A percentile compares a stretch with the other conserved stretches of the same genome.
These are phyloP conservation scores for Baccha elongata DNA, from an alignment of 2,888 invertebrate genomes.

Conservation along the genomic window DNA sequence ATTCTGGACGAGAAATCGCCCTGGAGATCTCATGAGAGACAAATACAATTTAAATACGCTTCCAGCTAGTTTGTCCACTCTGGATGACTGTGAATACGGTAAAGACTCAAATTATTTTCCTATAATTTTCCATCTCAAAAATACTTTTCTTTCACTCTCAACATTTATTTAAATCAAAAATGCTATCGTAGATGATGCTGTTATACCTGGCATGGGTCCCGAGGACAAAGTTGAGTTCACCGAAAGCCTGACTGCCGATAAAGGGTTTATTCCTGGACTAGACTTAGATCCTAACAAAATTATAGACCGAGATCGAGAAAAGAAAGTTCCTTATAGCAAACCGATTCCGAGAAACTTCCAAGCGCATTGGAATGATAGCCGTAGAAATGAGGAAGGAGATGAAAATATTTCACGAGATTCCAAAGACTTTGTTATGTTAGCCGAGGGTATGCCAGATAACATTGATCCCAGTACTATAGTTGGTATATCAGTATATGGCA, in stretches of 20 bases:
- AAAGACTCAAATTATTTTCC: constrained; percentile 48
- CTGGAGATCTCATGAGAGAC: constrained; percentile 99
- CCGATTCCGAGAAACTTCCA: constrained; percentile 98
- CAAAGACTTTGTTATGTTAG: constrained; percentile 83
- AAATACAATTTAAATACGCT: constrained; percentile 97
- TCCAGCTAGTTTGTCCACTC: constrained; percentile 90
- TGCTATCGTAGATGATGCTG: constrained; percentile 85
- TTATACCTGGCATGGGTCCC: constrained; percentile 99
- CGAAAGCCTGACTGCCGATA: constrained; percentile 85
- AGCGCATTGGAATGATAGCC: constrained; percentile 96
- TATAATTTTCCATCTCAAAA: too few relatives aligned
- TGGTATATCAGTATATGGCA: constrained; percentile 92
- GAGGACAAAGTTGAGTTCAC: constrained; percentile 94
- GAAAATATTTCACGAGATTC: constrained; percentile 83
- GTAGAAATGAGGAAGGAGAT: constrained; percentile 84
- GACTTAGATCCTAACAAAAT: constrained; percentile 88
- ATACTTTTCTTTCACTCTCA: too few relatives aligned
- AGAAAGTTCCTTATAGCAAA: constrained; percentile 96
- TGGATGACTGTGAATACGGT: constrained; percentile 88
- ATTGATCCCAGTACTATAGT: constrained; percentile 91
- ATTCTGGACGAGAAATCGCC: constrained; percentile 99
- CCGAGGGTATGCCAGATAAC: constrained; percentile 89
- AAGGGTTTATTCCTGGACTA: constrained; percentile 90
- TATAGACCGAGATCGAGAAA: constrained; percentile 88
- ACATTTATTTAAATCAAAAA: background rate